Evolutionary conservation across 2,113 vertebrate species (phyloP), one percentile per base, ranked within the genome.

Genomic region (Ictalurus furcatus): DNA sequence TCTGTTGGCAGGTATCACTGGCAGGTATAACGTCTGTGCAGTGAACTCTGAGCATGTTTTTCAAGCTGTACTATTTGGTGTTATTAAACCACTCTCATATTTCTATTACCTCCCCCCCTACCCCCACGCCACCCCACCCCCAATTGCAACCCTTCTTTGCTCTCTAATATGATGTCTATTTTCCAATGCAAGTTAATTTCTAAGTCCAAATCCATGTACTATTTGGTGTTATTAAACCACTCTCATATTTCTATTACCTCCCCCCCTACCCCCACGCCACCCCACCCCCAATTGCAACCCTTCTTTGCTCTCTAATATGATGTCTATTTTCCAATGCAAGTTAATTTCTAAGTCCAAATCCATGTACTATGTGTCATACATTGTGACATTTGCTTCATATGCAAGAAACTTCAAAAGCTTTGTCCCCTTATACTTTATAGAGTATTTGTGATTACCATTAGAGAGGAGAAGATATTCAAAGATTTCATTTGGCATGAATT

Each of bases 101-200:
- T 58, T 83, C n/a, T n/a, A n/a, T n/a, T n/a, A n/a, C n/a, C n/a
- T n/a, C n/a, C n/a, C n/a, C n/a, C n/a, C n/a, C n/a, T n/a, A n/a
- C n/a, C n/a, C n/a, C n/a, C n/a, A n/a, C n/a, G n/a, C n/a, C n/a
- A n/a, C n/a, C n/a, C n/a, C n/a, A n/a, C 59, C 61, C 28, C 19
- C 82, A 54, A 30, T 78, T 65, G 63, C 84, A 79, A 80, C 63
- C 44, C 85, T 58, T 58, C 58, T 65, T 37, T 79, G 52, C 73
- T 79, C 83, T 90, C 89, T 85, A 37, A 69, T 58, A n/a, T 65
- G 16, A 58, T 78, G 83, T 88, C 73, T 88, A 52, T 90, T 12
- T 14, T 17, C 25, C 8, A 7, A 73, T 19, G 4, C 25, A 52
- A 16, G 23, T 63, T 63, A 25, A 17, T 25, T 25, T 28, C 23